Conservation (phyloP, 2,888 invertebrate genomes). For the Griposia aprilina region DNA sequence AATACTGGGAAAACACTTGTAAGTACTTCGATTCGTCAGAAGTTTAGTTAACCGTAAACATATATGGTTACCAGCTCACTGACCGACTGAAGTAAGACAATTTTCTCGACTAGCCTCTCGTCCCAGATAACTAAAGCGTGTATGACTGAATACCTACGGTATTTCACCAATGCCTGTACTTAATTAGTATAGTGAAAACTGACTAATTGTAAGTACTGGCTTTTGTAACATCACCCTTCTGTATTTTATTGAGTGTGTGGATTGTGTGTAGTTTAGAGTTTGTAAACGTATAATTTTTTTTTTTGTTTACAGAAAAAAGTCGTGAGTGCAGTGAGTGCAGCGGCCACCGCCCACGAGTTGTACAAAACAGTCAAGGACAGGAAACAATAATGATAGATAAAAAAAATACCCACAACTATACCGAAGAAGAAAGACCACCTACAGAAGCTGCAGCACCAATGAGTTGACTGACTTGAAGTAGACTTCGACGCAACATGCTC, state of each 20-base stretch:
- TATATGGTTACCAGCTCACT: no score
- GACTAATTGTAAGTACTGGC: no score
- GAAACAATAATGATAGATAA: slow-evolving; percentile 6
- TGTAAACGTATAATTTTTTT: not conserved
- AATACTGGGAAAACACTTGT: no score
- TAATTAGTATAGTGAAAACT: no score
- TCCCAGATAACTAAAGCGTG: no score
- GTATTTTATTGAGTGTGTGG: not conserved
- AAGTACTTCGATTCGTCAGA: no score
- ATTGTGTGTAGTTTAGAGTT: not conserved
- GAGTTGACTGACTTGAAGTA: not conserved
- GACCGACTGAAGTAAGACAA: no score
- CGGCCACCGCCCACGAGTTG: slow-evolving; percentile 16
- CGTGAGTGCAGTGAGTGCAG: not conserved
- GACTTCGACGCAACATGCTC: not conserved
- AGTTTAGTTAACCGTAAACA: no score
- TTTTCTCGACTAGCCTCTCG: no score
- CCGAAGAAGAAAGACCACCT: not conserved
- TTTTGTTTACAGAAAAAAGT: slow-evolving; percentile 16
- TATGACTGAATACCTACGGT: no score
- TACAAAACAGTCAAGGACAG: slow-evolving; percentile 15
- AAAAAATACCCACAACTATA: no score
- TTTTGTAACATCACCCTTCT: not conserved
- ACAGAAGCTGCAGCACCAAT: not conserved
- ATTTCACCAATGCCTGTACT: no score